Percentiles rank a stretch among this genome's conserved stretches.
Evolutionary conservation across 2,797 vertebrate species (phyloP).

Genomic region (Lophotriccus pileatus): DNA sequence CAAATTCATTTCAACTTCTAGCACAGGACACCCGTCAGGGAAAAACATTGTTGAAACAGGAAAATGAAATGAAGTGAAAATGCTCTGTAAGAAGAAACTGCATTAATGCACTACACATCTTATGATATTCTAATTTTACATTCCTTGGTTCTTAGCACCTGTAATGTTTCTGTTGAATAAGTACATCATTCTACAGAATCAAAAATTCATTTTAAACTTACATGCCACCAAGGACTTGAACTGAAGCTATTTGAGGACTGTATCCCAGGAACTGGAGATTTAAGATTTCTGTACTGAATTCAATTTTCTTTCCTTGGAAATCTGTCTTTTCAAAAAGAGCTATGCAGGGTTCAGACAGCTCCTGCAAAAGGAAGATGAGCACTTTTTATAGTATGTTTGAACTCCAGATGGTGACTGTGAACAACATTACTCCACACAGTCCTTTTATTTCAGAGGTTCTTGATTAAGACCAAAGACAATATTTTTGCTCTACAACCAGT

Average conservation of each 20-base stretch:
- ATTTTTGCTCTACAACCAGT: not conserved
- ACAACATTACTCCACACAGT: not conserved
- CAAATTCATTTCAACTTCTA: not conserved
- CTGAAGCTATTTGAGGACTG: constrained; percentile 80
- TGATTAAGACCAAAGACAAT: not conserved
- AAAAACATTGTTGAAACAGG: not conserved
- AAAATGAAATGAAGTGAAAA: not conserved
- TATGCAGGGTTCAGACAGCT: constrained; percentile 89
- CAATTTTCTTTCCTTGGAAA: constrained; percentile 85
- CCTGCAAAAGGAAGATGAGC: constrained; percentile 73
- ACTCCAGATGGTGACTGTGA: not conserved
- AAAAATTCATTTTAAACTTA: constrained; percentile 74
- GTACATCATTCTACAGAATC: not conserved
- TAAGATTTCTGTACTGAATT: constrained; percentile 75
- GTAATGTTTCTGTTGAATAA: not conserved
- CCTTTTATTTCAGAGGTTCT: not conserved
- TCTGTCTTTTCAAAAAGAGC: constrained; percentile 83
- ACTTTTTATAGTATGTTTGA: not conserved
- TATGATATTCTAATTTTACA: not conserved
- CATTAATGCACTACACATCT: not conserved
- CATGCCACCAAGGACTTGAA: constrained; percentile 91
- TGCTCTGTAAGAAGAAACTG: not conserved
- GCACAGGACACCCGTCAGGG: not conserved
- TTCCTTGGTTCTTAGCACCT: not conserved
- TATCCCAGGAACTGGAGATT: constrained; percentile 84